Evolutionary conservation across 2,797 vertebrate genomes (phyloP), one percentile per base, ranked within the genome.

Genomic region (Pipistrellus kuhlii): DNA sequence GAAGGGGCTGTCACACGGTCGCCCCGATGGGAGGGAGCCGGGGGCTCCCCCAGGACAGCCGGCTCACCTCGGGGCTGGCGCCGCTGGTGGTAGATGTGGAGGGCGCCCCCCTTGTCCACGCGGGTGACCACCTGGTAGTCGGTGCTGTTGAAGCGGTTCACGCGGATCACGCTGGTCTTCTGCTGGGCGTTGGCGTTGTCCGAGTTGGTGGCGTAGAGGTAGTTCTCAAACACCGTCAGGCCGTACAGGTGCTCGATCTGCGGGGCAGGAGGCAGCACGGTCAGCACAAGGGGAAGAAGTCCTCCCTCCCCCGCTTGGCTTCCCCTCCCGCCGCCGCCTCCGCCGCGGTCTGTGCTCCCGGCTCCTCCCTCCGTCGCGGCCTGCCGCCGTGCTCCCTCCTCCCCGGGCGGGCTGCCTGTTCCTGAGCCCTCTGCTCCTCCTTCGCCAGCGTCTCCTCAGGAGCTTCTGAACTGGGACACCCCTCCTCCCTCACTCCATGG

Each of bases 211-310:
- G 99, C 99, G 0, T 99, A 99, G 80, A 99, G 98, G 96, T 99
- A 99, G 96, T 99, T 99, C 98, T 99, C 99, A 1, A 99, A 99
- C 23, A 99, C 99, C 0, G 99, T 99, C 95, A 99, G 98, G 25
- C 99, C 99, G 0, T 99, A 99, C 46, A 99, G 98, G 93, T 99
- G 99, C 25, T 99, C 99, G 0, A 99, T 99, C 99, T 99, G 97
- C 76, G 94, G 93, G 1, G 55, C 94, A 94, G 1, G 57, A 88
- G 82, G 91, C 81, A 38, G 38, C 27, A 46, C 0, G 25, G 18
- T 75, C 20, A 73, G 11, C 41, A 6, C 0, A n/a, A 5, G 53
- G 59, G 57, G 69, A 71, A 41, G 51, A 6, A 4, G 3, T 3
- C 44, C n/a, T 25, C 15, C 69, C 30, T 73, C 46, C 46, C 46